Evolutionary conservation across 2,888 invertebrate genomes (phyloP).

Genomic region (Cephus pulcher): DNA sequence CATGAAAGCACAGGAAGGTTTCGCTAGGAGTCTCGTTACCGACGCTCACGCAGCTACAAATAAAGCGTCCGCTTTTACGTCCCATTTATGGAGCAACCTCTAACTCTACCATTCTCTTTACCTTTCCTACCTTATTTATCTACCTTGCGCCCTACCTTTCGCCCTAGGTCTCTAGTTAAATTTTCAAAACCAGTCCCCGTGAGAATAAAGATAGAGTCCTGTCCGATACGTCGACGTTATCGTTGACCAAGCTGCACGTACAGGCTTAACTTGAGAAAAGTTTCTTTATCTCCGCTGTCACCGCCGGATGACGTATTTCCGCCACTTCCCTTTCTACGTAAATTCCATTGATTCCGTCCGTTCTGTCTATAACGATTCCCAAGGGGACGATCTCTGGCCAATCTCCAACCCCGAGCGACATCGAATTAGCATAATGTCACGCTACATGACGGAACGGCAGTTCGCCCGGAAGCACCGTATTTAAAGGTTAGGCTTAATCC

Average conservation of each 20-base stretch:
- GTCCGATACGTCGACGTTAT: not conserved
- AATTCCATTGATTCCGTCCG: not conserved
- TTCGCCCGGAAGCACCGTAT: slow-evolving; percentile 1
- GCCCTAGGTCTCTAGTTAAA: not conserved
- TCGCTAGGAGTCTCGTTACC: not conserved
- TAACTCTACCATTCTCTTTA: not conserved
- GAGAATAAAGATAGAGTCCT: not conserved
- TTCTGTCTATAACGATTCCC: not conserved
- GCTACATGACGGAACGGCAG: slow-evolving; percentile 1
- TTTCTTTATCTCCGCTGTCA: not conserved
- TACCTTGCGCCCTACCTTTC: not conserved
- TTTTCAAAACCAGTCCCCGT: not conserved
- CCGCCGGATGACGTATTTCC: too few relatives aligned
- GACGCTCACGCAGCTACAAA: not conserved
- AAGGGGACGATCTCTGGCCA: not conserved
- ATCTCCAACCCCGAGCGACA: not conserved
- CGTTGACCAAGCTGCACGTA: not conserved
- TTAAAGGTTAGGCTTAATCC: slow-evolving; percentile 5
- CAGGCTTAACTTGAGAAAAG: not conserved
- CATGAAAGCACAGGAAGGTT: not conserved
- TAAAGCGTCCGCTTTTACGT: not conserved
- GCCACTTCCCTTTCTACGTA: not conserved
- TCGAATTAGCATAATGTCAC: slow-evolving; percentile 5
- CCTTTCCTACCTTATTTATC: not conserved
- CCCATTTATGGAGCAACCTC: not conserved